These are phyloP conservation scores for Limnodromus scolopaceus DNA, from an alignment of 2,797 vertebrate species.

Conservation along the genomic window DNA sequence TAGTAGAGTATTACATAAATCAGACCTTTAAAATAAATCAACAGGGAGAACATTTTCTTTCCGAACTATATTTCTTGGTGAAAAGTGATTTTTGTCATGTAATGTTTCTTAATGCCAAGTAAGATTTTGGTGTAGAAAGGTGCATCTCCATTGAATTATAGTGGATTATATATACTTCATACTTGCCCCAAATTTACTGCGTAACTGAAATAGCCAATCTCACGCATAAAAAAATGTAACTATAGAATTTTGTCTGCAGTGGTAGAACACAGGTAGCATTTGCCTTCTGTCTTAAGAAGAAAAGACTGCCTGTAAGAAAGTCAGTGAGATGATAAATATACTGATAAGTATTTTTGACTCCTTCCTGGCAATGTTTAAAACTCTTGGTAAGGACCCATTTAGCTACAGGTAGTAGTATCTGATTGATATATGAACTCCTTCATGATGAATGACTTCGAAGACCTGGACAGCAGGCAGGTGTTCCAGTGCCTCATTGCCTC, in stretches of 20 bases:
- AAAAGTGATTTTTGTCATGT: slow-evolving; percentile 28
- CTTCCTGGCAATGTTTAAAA: not conserved
- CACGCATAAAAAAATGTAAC: too few species aligned
- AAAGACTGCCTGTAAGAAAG: not conserved
- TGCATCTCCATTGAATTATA: not conserved
- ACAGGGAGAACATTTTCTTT: slow-evolving; percentile 26
- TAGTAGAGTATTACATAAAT: not conserved
- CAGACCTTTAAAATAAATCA: not conserved
- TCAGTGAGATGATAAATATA: not conserved
- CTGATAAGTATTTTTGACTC: not conserved
- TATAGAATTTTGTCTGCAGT: not conserved
- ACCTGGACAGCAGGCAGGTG: not conserved
- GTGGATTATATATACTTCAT: not conserved
- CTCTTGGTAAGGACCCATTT: not conserved
- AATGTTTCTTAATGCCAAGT: not conserved
- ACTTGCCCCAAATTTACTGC: not conserved
- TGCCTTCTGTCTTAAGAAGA: not conserved
- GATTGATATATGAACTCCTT: not conserved
- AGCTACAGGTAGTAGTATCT: not conserved
- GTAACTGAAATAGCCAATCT: not conserved
- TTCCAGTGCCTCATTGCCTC: slow-evolving; percentile 32
- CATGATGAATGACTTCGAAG: not conserved
- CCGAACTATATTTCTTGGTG: slow-evolving; percentile 18
- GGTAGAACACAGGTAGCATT: not conserved
- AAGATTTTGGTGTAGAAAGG: not conserved